Base-by-base conservation (phyloP, 2,888 invertebrate genomes). In the Heteromyza rotundicornis region DNA sequence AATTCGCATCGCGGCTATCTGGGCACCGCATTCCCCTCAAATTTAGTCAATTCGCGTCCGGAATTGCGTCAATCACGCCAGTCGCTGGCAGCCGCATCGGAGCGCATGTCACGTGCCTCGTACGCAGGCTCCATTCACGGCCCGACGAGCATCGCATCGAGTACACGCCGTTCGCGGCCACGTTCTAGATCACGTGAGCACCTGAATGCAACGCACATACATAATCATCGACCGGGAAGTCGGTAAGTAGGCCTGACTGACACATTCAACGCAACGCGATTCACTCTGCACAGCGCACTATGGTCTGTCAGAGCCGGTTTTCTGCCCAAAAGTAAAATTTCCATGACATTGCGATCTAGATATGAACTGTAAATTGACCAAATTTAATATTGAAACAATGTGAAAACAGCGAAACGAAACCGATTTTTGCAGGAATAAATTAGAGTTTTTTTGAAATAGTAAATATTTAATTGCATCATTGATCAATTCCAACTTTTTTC, bases 11-110 rank as follows among this genome's bases (percentile, higher is more conserved):
- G 93, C 75, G 84, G 84, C 67, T 93, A 92, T 78, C 85, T 90
- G 72, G 85, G 86, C 63, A 86, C 87, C 68, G 89, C 89, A 64
- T 86, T 89, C 70, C 90, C 91, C 60, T 89, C 88, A 70, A 92
- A 93, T 84, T 87, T 94, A 75, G 88, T 92, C 73, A 90, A 90
- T 77, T 88, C 90, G 19, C 85, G 90, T 76, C 89, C 89, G 89
- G 94, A 95, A 85, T 86, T 94, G 63, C 88, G 94, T 58, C 93
- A 93, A 80, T 94, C 94, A 23, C 88, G 94, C 55, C 94, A 94
- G 82, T 94, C 94, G 2, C 82, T 94, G 76, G 92, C 94, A 40
- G 91, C 90, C 70, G 89, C 91, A 64, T 92, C 92, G 19, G 94
- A 94, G 77, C 87, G 93, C 62, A 89, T 92, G 84, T 91, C 92